Evolutionary conservation across 2,888 invertebrate genomes (phyloP).

Genomic region (Micropterix aruncella): DNA sequence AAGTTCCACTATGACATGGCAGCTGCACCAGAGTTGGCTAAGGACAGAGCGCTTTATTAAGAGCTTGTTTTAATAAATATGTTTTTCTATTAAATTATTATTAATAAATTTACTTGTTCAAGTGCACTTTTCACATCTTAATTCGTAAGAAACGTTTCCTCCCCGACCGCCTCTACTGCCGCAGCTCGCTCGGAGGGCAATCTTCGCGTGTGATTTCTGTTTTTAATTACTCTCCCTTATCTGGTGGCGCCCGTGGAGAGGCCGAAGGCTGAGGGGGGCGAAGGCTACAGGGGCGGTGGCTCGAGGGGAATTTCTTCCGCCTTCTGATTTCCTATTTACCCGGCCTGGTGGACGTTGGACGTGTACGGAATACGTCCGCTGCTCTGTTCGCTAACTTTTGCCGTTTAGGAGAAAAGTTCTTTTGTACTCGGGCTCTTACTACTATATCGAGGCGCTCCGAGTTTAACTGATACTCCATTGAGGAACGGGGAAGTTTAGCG

Average conservation of each 20-base stretch:
- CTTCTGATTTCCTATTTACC: neutral
- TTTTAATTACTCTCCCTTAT: slow-evolving; percentile 14
- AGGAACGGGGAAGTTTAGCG: too few relatives aligned
- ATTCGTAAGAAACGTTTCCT: too few relatives aligned
- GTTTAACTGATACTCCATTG: too few relatives aligned
- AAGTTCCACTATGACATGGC: too few relatives aligned
- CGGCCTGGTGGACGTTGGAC: neutral
- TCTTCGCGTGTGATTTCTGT: slow-evolving; percentile 22
- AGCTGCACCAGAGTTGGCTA: too few relatives aligned
- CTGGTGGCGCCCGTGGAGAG: slow-evolving; percentile 20
- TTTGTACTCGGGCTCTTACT: neutral
- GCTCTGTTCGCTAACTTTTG: neutral
- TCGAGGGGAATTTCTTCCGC: neutral
- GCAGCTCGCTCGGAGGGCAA: slow-evolving; percentile 16
- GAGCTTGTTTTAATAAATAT: too few relatives aligned
- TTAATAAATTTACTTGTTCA: too few relatives aligned
- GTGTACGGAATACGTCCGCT: neutral
- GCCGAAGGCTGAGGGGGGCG: slow-evolving; percentile 12
- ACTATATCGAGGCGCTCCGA: neutral
- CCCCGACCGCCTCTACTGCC: slow-evolving; percentile 2
- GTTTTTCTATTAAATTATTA: too few relatives aligned
- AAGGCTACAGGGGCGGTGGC: neutral
- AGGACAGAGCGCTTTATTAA: too few relatives aligned
- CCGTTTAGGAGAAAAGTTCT: neutral
- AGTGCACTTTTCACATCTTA: too few relatives aligned